phyloP scores from a whole-genome alignment of 2,888 invertebrate genomes.

The Mactromeris polynyma region DNA sequence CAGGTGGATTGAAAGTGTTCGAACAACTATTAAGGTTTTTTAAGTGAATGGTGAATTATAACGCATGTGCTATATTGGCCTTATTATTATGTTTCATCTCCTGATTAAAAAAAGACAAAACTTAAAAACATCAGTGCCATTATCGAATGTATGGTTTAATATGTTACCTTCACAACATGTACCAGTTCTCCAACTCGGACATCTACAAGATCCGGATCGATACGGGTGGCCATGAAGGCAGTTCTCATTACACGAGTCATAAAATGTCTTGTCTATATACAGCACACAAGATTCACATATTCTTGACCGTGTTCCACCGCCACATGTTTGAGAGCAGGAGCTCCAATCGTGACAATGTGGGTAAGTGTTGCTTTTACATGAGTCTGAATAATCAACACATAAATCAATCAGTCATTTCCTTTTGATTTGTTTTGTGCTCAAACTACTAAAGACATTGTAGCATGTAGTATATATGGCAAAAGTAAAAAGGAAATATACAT shows the following conservation, averaged over 20 bases:
- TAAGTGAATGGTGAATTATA: not conserved
- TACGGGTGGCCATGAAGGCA: not conserved
- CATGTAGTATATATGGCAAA: too few relatives aligned
- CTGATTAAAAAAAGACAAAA: not conserved
- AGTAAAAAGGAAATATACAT: not conserved
- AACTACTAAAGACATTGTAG: not conserved
- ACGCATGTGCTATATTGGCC: not conserved
- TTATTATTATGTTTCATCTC: not conserved
- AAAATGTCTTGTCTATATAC: not conserved
- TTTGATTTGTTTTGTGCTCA: not conserved
- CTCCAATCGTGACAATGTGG: not conserved
- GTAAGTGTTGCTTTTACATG: not conserved
- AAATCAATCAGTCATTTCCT: not conserved
- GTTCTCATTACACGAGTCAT: not conserved
- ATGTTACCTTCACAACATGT: slow-evolving; percentile 10
- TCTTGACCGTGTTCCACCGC: not conserved
- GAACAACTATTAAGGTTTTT: not conserved
- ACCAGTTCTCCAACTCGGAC: slow-evolving; percentile 10
- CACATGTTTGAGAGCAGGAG: slow-evolving; percentile 4
- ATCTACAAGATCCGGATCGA: not conserved
- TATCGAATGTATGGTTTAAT: not conserved
- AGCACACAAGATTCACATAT: not conserved
- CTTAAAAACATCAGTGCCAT: not conserved
- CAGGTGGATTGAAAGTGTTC: not conserved
- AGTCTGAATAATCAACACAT: not conserved